A percentile compares a stretch with the other conserved stretches of the same genome.
Conservation (phyloP, 53 echinoderm and acorn worm species). For the Mesocentrotus franciscanus region DNA sequence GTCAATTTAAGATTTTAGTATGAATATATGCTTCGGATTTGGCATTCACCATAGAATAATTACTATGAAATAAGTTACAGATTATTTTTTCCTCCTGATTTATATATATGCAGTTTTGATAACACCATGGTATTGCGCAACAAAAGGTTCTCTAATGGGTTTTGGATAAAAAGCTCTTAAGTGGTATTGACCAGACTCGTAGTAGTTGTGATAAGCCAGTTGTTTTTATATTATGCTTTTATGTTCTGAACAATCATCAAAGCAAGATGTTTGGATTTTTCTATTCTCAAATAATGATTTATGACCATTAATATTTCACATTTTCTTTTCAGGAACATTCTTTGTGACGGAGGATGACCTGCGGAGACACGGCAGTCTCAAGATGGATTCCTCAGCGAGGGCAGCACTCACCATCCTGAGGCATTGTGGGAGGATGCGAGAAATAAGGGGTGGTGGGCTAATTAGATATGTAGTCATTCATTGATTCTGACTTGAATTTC, state of each 20-base stretch:
- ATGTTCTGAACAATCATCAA: background rate
- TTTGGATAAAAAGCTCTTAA: too few relatives aligned
- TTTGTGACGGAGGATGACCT: slow-evolving; percentile 93
- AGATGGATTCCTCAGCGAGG: slow-evolving; percentile 73
- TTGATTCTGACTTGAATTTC: background rate
- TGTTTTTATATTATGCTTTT: too few relatives aligned
- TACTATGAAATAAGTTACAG: too few relatives aligned
- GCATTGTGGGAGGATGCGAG: slow-evolving; percentile 85
- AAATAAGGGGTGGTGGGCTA: slow-evolving; percentile 82
- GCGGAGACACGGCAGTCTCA: slow-evolving; percentile 73
- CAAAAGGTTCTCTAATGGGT: too few relatives aligned
- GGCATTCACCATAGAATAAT: too few relatives aligned
- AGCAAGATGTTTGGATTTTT: background rate
- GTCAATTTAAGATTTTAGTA: too few relatives aligned
- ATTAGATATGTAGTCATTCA: slow-evolving; percentile 75
- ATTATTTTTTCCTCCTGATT: too few relatives aligned
- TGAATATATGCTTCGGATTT: too few relatives aligned
- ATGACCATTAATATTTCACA: background rate
- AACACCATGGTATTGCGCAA: too few relatives aligned
- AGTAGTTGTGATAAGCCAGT: too few relatives aligned
- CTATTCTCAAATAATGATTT: background rate
- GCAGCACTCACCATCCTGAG: slow-evolving; percentile 89
- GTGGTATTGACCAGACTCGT: too few relatives aligned
- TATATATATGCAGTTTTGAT: too few relatives aligned
- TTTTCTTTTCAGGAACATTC: slow-evolving; percentile 66